Base-by-base conservation (phyloP, 2,113 vertebrate species). In the Amblyopsis rosae region DNA sequence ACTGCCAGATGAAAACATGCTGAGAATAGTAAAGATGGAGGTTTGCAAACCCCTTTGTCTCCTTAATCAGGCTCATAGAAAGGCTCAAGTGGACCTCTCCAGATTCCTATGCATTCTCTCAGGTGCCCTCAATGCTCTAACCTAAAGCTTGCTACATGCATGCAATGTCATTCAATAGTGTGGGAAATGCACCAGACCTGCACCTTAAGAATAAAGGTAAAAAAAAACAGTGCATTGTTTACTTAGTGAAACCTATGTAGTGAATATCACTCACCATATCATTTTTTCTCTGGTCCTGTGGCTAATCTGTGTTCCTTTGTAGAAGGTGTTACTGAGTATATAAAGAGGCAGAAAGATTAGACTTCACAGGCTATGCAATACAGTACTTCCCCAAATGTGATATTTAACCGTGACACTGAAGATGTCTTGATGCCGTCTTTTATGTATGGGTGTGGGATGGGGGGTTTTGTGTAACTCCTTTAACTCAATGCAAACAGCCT, bases 61-160 rank as follows among this genome's bases (percentile, higher is more conserved):
- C 8, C 61, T 66, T 72, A 72, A 65, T 68, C 6, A 72, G 59
- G 11, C 67, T 68, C 47, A 48, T 62, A 7, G 26, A 62, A 71
- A 73, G 51, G 48, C 63, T 61, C 7, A 74, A 54, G 46, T 67
- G 60, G 57, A 70, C 78, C 49, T 41, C 80, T 84, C 75, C 19
- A 88, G 69, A 83, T 87, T 86, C 77, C 69, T 63, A 56, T 33
- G 51, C 70, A 77, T 67, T 33, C 62, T 71, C 67, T 82, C 12
- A 65, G 77, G 67, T 59, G 57, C 50, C 75, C 67, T 19, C 55
- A 67, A 69, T 63, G 61, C 33, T 79, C 51, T 54, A 57, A 67
- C 75, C 65, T 65, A 74, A 45, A 84, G 65, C 55, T 17, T 69
- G 45, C 83, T 56, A 68, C 48, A 49, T 70, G 69, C 48, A 49